A percentile compares a stretch with the other conserved stretches of the same genome.
These are phyloP conservation scores for Platichthys flesus DNA, from an alignment of 2,113 vertebrate species.

Conservation along the genomic window DNA sequence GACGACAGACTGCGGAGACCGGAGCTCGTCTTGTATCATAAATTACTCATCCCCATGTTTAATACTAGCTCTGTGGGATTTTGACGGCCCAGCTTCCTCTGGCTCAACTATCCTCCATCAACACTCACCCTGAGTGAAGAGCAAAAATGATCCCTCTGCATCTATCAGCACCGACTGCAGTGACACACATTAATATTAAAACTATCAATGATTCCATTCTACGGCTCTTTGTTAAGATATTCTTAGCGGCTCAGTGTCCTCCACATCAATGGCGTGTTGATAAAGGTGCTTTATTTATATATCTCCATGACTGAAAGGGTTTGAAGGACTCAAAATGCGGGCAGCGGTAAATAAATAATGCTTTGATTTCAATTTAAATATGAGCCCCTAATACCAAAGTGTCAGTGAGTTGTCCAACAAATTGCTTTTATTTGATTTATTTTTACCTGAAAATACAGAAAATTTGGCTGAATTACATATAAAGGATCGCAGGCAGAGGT, in stretches of 20 bases:
- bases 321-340: conserved; percentile 38
- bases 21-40: conserved; percentile 5
- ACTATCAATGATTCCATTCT: background rate
- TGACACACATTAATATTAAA: background rate
- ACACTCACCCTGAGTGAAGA: conserved; percentile 8
- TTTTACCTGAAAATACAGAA: background rate
- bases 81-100: background rate
- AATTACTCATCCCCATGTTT: conserved; percentile 32
- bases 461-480: background rate
- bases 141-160: conserved; percentile 9
- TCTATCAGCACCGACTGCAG: conserved; percentile 7
- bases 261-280: background rate
- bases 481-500: background rate
- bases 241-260: conserved; percentile 10
- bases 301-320: conserved; percentile 16
- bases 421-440: background rate
- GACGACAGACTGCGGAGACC: conserved; percentile 18
- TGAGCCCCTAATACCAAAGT: conserved; percentile 10
- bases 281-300: conserved; percentile 15
- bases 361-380: conserved; percentile 12
- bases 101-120: conserved; percentile 13
- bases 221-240: conserved; percentile 3
- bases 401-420: conserved; percentile 1
- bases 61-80: conserved; percentile 21
- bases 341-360: conserved; percentile 23